These are phyloP conservation scores for Ditula angustiorana DNA, from an alignment of 2,888 invertebrate species.

Conservation along the genomic window DNA sequence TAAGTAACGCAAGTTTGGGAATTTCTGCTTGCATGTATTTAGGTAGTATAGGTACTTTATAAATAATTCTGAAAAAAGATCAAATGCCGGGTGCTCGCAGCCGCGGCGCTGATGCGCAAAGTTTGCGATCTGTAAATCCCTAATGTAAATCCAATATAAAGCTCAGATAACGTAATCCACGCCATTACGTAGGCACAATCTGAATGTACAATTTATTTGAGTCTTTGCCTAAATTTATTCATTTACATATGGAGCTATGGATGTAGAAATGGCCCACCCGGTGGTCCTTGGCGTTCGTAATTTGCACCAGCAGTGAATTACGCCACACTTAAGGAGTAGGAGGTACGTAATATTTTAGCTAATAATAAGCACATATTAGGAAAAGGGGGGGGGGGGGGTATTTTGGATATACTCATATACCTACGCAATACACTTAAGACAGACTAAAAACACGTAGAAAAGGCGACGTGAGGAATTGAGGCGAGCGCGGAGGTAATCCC, in stretches of 20 bases:
- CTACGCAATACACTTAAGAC: too few species aligned
- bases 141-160: constrained; percentile 36
- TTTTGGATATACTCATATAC: too few species aligned
- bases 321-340: too few species aligned
- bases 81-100: background rate
- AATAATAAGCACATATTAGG: too few species aligned
- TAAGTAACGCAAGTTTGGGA: background rate
- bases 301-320: too few species aligned
- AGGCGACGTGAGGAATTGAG: too few species aligned
- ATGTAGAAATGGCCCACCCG: background rate
- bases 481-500: too few species aligned
- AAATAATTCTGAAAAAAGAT: constrained; percentile 8
- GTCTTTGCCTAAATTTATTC: background rate
- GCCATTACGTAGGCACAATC: constrained; percentile 18
- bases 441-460: too few species aligned
- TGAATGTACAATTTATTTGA: constrained; percentile 8
- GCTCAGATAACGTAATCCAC: constrained; percentile 22
- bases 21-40: background rate
- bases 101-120: constrained; percentile 18
- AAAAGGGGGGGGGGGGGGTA: too few species aligned
- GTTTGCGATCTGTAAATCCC: constrained; percentile 34
- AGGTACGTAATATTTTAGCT: too few species aligned
- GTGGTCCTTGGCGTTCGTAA: background rate
- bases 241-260: background rate
- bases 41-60: too few species aligned